phyloP scores from a whole-genome alignment of 2,888 invertebrate species.

The Pardosa pseudoannulata region DNA sequence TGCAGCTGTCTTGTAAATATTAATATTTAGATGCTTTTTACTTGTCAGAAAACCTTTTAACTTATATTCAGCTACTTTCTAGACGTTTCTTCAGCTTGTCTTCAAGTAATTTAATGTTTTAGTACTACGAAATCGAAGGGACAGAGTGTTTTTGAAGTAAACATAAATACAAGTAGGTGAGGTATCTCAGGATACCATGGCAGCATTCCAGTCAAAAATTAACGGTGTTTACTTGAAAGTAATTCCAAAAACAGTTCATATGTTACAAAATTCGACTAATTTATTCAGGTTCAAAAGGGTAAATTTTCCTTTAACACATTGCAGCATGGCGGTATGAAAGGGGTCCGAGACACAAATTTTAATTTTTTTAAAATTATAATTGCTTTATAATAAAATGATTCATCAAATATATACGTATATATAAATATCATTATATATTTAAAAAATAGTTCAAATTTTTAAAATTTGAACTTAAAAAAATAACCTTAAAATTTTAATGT shows the following conservation, averaged over 20 bases:
- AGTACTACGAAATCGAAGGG: not conserved
- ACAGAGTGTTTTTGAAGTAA: not conserved
- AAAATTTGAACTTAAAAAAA: too few species aligned
- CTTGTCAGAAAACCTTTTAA: not conserved
- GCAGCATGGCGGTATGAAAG: too few species aligned
- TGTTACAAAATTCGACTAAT: not conserved
- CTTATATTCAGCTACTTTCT: not conserved
- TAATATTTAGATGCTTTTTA: not conserved
- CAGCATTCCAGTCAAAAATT: not conserved
- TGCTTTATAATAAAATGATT: too few species aligned
- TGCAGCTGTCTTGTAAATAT: not conserved
- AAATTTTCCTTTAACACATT: too few species aligned
- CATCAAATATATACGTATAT: too few species aligned
- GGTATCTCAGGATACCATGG: not conserved
- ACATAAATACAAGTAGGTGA: not conserved
- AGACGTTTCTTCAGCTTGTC: not conserved
- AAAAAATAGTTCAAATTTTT: too few species aligned
- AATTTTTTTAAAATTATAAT: too few species aligned
- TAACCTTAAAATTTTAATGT: too few species aligned
- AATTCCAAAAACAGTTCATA: not conserved
- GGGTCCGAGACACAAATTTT: too few species aligned
- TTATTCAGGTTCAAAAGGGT: too few species aligned
- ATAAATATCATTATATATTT: too few species aligned
- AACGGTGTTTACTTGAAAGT: not conserved
- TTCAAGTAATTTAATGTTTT: not conserved